phyloP scores from a whole-genome alignment of 2,888 invertebrate species.

The Lithophane ornitopus region DNA sequence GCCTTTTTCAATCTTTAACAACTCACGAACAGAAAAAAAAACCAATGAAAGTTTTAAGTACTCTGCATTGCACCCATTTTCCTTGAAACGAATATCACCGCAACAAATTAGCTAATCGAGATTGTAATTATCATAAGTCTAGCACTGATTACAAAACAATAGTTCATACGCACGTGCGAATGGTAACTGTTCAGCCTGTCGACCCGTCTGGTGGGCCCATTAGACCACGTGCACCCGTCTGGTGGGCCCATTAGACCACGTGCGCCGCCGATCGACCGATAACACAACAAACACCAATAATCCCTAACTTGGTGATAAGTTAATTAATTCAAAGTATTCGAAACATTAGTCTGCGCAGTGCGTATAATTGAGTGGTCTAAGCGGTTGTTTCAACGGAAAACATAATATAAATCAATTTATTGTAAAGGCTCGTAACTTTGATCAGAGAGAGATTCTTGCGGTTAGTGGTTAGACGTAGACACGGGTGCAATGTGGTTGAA shows the following conservation, averaged over 20 bases:
- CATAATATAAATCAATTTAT: constrained; percentile 31
- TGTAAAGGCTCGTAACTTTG: constrained; percentile 15
- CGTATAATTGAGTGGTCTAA: constrained; percentile 51
- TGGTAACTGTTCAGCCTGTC: constrained; percentile 1
- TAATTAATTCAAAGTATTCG: constrained; percentile 56
- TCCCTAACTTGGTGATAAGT: constrained; percentile 29
- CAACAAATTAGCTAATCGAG: constrained; percentile 9
- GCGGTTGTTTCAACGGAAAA: constrained; percentile 31
- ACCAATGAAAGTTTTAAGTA: not conserved
- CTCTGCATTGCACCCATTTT: not conserved
- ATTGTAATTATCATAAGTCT: constrained; percentile 17
- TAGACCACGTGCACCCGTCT: constrained; percentile 46
- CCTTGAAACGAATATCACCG: not conserved
- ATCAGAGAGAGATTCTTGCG: not conserved
- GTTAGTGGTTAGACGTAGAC: not conserved
- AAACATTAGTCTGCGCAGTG: constrained; percentile 44
- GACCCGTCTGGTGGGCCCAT: constrained; percentile 24
- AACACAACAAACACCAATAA: constrained; percentile 43
- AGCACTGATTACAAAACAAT: constrained; percentile 13
- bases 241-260: constrained; percentile 33
- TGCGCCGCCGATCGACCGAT: constrained; percentile 48
- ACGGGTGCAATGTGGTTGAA: not conserved
- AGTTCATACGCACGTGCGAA: constrained; percentile 28
- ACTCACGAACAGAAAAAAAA: not conserved
- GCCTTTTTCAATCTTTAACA: not conserved